Base-by-base conservation (phyloP, 2,888 invertebrate genomes). In the Lithophane leautieri region DNA sequence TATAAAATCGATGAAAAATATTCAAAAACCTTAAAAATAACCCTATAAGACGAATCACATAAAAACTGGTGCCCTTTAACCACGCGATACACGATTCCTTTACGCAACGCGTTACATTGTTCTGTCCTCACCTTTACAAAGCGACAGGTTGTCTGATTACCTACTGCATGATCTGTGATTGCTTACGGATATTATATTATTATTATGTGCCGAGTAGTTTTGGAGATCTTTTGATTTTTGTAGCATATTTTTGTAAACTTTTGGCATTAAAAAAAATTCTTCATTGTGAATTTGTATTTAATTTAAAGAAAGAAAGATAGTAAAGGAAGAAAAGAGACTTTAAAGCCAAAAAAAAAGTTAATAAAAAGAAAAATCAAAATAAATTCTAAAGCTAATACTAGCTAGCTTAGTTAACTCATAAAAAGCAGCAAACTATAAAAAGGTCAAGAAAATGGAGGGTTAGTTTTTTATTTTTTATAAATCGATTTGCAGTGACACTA, bases 121-220 rank as follows among this genome's bases (percentile, higher is more conserved):
- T 81, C 81, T 82, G 86, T 86, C 83, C 81, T 86, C 88, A 86
- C 88, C 88, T 89, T 89, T 85, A 85, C 76, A 34, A 72, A 82
- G 84, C 86, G 88, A 86, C 89, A 88, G 78, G 79, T 89, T 89
- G 82, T 66, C 79, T 85, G 87, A 87, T 88, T 82, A 34, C 34
- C 34, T 34, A 86, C 84, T 52, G 79, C 63, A 83, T 84, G 84
- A 87, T 81, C 86, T 82, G 72, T 82, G 79, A 87, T 86, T 85
- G 74, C 87, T 75, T 69, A 62, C 79, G 73, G 81, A 85, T 81
- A 72, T 87, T 79, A 73, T 76, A 76, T 72, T 76, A 74, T 76
- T 73, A 81, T 85, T 78, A 76, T 34, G 67, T 73, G 72, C 40
- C n/a, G 40, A 58, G 9, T 19, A 22, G 22, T 52, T 69, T 76